Conservation (phyloP, 1,140 invertebrate species). For the Rhynchophorus ferrugineus region DNA sequence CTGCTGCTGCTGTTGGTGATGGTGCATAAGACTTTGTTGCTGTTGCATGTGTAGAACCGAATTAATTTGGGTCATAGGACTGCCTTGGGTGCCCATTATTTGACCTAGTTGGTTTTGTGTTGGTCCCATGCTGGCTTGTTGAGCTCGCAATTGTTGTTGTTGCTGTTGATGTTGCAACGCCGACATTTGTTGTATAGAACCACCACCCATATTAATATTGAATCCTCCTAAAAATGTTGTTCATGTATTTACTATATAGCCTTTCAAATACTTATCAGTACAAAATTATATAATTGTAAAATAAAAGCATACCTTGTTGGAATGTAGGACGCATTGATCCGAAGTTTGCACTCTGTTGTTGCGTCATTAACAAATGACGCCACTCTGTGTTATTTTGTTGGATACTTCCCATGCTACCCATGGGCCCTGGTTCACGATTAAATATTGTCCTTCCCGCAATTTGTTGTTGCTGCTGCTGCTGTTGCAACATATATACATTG, state of each 20-base stretch:
- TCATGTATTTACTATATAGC: too few species aligned
- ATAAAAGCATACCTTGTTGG: slow-evolving; percentile 52
- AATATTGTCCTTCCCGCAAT: slow-evolving; percentile 40
- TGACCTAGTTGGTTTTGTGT: slow-evolving; percentile 28
- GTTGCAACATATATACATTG: slow-evolving; percentile 47
- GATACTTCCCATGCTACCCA: slow-evolving; percentile 31
- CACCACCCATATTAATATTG: slow-evolving; percentile 34
- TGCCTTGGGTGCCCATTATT: slow-evolving; percentile 27
- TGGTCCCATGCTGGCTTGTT: slow-evolving; percentile 26
- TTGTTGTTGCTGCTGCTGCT: slow-evolving; percentile 40
- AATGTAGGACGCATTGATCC: slow-evolving; percentile 55
- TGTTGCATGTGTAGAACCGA: slow-evolving; percentile 47
- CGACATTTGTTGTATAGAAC: slow-evolving; percentile 33
- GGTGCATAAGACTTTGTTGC: slow-evolving; percentile 41
- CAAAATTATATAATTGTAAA: slow-evolving; percentile 36
- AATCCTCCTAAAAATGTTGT: slow-evolving; percentile 30
- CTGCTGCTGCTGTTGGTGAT: slow-evolving; percentile 36
- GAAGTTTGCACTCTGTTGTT: slow-evolving; percentile 49
- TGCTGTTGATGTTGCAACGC: slow-evolving; percentile 38
- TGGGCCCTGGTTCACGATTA: slow-evolving; percentile 39
- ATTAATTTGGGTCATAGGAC: slow-evolving; percentile 41
- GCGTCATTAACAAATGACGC: slow-evolving; percentile 65
- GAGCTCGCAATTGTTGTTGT: slow-evolving; percentile 36
- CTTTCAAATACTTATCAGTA: not conserved
- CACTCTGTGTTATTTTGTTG: slow-evolving; percentile 47